A percentile compares a stretch with the other conserved stretches of the same genome.
Evolutionary conservation across 2,888 invertebrate genomes (phyloP).

Genomic region (Altica lythri): DNA sequence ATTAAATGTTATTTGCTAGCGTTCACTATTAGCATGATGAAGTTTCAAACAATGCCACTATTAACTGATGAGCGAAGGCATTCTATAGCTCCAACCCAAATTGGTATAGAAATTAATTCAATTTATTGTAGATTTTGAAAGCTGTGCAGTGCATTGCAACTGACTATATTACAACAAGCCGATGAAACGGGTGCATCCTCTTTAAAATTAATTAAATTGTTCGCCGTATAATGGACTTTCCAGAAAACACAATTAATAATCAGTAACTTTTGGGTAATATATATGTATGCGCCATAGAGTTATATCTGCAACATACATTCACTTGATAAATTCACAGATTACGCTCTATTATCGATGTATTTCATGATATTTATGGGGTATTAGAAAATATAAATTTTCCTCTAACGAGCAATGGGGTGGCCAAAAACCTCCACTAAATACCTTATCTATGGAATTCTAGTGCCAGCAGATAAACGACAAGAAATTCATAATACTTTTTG

Average conservation of each 20-base stretch:
- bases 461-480: no score
- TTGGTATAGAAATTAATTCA: slow-evolving; percentile 19
- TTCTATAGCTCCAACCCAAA: neutral
- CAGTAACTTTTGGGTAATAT: slow-evolving; percentile 16
- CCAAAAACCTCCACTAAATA: no score
- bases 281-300: slow-evolving; percentile 1
- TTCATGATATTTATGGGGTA: slow-evolving; percentile 12
- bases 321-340: slow-evolving; percentile 15
- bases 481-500: no score
- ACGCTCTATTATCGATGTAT: slow-evolving; percentile 8
- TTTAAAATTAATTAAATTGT: slow-evolving; percentile 24
- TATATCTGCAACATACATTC: slow-evolving; percentile 12
- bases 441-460: no score
- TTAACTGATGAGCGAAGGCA: no score
- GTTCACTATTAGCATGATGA: no score
- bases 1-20: no score
- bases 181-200: slow-evolving; percentile 20
- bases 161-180: slow-evolving; percentile 2
- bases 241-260: slow-evolving; percentile 24
- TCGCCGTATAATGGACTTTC: slow-evolving; percentile 19
- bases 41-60: no score
- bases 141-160: slow-evolving; percentile 1
- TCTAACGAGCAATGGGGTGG: no score
- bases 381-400: slow-evolving; percentile 5
- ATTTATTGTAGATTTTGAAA: slow-evolving; percentile 10